Evolutionary conservation across 2,888 invertebrate species (phyloP), one percentile per base, ranked within the genome.

Genomic region (Scaptomyza polygonia): DNA sequence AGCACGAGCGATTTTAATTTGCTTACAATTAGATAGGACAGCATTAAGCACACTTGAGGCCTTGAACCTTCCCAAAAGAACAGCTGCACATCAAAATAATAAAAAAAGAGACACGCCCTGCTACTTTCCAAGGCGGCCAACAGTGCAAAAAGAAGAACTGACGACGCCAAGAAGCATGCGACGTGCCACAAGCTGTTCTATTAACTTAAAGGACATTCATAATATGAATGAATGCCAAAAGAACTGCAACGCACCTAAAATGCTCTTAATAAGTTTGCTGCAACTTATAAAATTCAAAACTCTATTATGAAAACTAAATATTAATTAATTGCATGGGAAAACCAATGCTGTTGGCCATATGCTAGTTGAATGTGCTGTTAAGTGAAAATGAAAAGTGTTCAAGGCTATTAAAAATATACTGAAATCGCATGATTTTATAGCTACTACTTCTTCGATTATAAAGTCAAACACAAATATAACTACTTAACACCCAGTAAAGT

Each of bases 1-100:
- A 62, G 67, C 73, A 68, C 51, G 59, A 64, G 42, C 57, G 61
- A 79, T 74, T 78, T 75, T 79, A 57, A 81, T 79, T 76, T 71
- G 58, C 63, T 77, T 67, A 81, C 79, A 79, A 77, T 81, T 78
- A 74, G 76, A 55, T 62, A 14, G 61, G 6, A 36, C 47, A 47
- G 44, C 48, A 49, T 44, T 64, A 32, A 14, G 55, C 39, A 52
- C 29, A 25, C 57, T 29, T 25, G 34, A 42, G 39, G 27, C 72
- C 67, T 63, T 55, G 51, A 40, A 64, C 29, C 34, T 43, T 9
- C 4, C 44, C 12, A 14, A 47, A 48, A 36, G 51, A 42, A 36
- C 45, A 14, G 29, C 32, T 40, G 36, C 16, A 16, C 16, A 39
- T 16, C 9, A 30, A n/a, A n/a, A n/a, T n/a, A n/a, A n/a, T n/a